Conservation (phyloP, 2,113 vertebrate genomes). For the Cheilinus undulatus region DNA sequence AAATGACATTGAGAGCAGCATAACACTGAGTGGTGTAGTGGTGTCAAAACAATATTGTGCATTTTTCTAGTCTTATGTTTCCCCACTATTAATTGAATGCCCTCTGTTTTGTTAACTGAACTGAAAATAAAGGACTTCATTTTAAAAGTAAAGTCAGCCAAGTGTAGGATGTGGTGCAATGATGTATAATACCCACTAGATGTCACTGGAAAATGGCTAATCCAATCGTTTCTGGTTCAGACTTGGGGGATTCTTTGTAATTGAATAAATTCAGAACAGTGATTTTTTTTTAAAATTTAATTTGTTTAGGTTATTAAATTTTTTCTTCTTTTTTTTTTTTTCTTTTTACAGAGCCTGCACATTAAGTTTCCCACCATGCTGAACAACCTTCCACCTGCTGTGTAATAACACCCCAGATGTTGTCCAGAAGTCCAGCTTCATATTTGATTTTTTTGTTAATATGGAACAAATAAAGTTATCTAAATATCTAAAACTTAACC, state of each 20-base stretch:
- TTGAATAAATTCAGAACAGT: neutral
- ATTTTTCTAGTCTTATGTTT: too few relatives aligned
- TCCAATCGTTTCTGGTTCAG: neutral
- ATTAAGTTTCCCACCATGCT: slow-evolving; percentile 62
- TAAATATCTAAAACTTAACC: neutral
- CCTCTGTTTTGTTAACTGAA: neutral
- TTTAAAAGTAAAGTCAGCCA: neutral
- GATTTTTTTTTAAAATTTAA: neutral
- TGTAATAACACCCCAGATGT: slow-evolving; percentile 54
- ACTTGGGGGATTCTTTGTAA: neutral
- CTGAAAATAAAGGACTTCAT: neutral
- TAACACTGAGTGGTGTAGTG: too few relatives aligned
- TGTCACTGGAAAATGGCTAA: slow-evolving; percentile 30
- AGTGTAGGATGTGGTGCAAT: neutral
- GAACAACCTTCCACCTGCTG: slow-evolving; percentile 50
- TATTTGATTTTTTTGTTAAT: slow-evolving; percentile 74
- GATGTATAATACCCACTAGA: slow-evolving; percentile 34
- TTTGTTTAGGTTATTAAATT: neutral
- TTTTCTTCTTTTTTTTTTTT: neutral
- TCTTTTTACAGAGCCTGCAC: slow-evolving; percentile 72
- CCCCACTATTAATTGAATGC: too few relatives aligned
- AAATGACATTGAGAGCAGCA: too few relatives aligned
- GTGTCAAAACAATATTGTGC: too few relatives aligned
- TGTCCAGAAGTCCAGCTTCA: slow-evolving; percentile 51
- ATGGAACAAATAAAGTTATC: slow-evolving; percentile 81